Base-by-base conservation (phyloP, 2,888 invertebrate species). In the Lycaena phlaeas region DNA sequence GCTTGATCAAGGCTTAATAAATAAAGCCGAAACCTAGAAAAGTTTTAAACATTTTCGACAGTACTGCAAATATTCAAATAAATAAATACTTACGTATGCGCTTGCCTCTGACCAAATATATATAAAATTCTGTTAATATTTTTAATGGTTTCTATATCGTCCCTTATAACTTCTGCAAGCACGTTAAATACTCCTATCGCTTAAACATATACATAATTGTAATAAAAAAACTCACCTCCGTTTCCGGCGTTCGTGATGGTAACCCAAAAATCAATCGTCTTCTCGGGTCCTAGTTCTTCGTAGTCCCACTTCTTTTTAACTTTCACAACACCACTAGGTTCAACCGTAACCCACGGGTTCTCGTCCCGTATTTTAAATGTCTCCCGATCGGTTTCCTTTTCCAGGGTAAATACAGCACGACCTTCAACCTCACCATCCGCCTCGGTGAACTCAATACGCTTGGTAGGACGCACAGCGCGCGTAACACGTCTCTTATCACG, bases 261-360 rank as follows among this genome's bases (percentile, higher is more conserved):
- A 40, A 96, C 96, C 96, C 96, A 96, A 74, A 96, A 96, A 76
- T 96, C 96, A 62, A 96, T 96, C 9, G 95, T 96, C 73, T 96
- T 96, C 81, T 96, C 96, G 1, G 95, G 94, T 15, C 96, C 96
- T 36, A 96, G 78, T 65, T 96, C 96, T 68, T 96, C 96, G 75
- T 95, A 96, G 87, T 96, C 96, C 96, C 96, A 96, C 89, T 95
- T 95, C 89, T 95, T 94, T 81, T 95, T 95, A 51, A 96, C 96
- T 62, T 93, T 90, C 61, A 96, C 95, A 42, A 94, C 93, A 56
- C 96, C 96, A 78, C 94, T 95, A 31, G 93, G 90, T 73, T 94
- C 95, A 40, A 96, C 95, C 31, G 93, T 94, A 42, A 96, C 95
- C 96, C 96, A 96, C 52, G 93, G 92, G 85, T 96, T 96, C 68